These are phyloP conservation scores for Aphaenogaster rudis DNA, from an alignment of 1,140 invertebrate genomes.

Conservation along the genomic window DNA sequence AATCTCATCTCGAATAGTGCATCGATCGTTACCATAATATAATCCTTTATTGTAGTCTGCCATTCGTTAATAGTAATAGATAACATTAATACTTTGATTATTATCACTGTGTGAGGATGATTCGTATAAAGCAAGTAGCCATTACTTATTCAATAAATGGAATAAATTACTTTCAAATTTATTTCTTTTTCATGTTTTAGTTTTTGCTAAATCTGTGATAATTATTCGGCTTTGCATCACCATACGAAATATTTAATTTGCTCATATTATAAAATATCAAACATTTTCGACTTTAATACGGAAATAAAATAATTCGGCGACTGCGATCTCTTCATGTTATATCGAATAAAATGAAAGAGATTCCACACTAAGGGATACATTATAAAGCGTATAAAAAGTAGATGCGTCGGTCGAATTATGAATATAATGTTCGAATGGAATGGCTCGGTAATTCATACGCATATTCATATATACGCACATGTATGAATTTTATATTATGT, in stretches of 20 bases:
- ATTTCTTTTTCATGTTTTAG: background rate
- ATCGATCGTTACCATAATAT: slow-evolving; percentile 68
- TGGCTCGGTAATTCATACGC: slow-evolving; percentile 41
- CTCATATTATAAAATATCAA: slow-evolving; percentile 67
- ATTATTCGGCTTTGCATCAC: slow-evolving; percentile 49
- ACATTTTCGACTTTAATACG: slow-evolving; percentile 66
- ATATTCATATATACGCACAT: slow-evolving; percentile 12
- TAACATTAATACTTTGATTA: slow-evolving; percentile 76
- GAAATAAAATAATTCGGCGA: slow-evolving; percentile 66
- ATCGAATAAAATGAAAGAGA: slow-evolving; percentile 44
- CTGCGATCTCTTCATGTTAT: slow-evolving; percentile 55
- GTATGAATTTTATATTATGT: background rate
- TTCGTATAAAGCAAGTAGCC: slow-evolving; percentile 60
- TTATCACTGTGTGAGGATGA: slow-evolving; percentile 70
- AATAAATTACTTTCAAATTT: slow-evolving; percentile 60
- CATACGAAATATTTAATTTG: slow-evolving; percentile 69
- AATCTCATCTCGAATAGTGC: slow-evolving; percentile 63
- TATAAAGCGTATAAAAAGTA: slow-evolving; percentile 53
- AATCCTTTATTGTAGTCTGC: slow-evolving; percentile 56
- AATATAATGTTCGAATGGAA: slow-evolving; percentile 65
- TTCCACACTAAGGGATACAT: slow-evolving; percentile 5
- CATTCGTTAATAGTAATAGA: slow-evolving; percentile 68
- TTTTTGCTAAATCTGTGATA: slow-evolving; percentile 55
- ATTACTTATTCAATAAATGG: slow-evolving; percentile 63
- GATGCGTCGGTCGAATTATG: slow-evolving; percentile 22